Evolutionary conservation across 2,888 invertebrate species (phyloP).

Genomic region (Dorcus hopei): DNA sequence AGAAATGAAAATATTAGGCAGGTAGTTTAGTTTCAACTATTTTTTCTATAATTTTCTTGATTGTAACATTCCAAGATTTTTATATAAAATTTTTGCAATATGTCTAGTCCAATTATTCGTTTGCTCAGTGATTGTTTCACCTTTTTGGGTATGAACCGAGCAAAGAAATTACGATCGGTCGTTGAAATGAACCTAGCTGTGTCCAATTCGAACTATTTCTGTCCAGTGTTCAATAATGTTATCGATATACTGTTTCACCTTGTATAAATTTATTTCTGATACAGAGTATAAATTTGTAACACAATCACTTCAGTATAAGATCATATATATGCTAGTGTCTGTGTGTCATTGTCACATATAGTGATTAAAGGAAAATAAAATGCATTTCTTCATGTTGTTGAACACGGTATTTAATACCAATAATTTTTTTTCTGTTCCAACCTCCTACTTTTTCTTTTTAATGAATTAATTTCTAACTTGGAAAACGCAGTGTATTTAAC

Average conservation of each 20-base stretch:
- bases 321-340: slow-evolving; percentile 11
- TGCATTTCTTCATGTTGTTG: too few species aligned
- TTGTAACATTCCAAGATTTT: slow-evolving; percentile 24
- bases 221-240: slow-evolving; percentile 36
- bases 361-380: neutral
- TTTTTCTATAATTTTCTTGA: slow-evolving; percentile 22
- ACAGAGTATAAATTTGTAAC: slow-evolving; percentile 14
- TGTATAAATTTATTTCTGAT: slow-evolving; percentile 24
- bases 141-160: too few species aligned
- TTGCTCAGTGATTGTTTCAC: slow-evolving; percentile 39
- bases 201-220: slow-evolving; percentile 42
- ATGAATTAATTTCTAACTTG: neutral
- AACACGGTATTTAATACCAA: too few species aligned
- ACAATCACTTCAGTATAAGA: slow-evolving; percentile 20
- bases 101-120: slow-evolving; percentile 37
- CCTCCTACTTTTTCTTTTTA: too few species aligned
- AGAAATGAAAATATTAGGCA: slow-evolving; percentile 21
- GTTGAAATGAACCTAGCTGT: slow-evolving; percentile 24
- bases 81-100: slow-evolving; percentile 26
- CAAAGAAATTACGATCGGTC: neutral
- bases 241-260: slow-evolving; percentile 20
- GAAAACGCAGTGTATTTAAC: neutral
- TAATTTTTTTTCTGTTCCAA: too few species aligned
- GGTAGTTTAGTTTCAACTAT: slow-evolving; percentile 4
- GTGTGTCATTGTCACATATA: slow-evolving; percentile 22